Percentiles rank a stretch among this genome's conserved stretches.
phyloP scores from a whole-genome alignment of 2,797 vertebrate genomes.

The Decapterus maruadsi region DNA sequence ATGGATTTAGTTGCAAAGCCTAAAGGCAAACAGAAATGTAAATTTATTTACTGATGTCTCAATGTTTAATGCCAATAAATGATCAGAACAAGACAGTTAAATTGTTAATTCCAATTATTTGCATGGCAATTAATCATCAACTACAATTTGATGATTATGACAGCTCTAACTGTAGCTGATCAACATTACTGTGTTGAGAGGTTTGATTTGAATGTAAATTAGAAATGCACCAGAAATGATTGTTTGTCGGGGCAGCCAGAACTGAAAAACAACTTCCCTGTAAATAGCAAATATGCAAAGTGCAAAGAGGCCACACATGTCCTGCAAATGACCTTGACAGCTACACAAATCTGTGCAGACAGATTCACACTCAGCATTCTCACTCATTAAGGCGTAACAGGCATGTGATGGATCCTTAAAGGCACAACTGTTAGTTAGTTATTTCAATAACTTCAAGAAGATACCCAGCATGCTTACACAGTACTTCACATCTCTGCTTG shows the following conservation, averaged over 20 bases:
- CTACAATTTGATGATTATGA: too few relatives aligned
- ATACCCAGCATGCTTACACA: not conserved
- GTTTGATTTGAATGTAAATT: not conserved
- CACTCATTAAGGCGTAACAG: not conserved
- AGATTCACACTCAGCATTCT: not conserved
- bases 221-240: not conserved
- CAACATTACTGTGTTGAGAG: not conserved
- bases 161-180: not conserved
- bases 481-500: not conserved
- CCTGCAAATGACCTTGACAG: slow-evolving; percentile 23
- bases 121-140: too few relatives aligned
- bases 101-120: too few relatives aligned
- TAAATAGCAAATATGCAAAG: slow-evolving; percentile 24
- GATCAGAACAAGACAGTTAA: too few relatives aligned
- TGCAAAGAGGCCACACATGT: slow-evolving; percentile 7
- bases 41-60: too few relatives aligned
- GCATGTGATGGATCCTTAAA: not conserved
- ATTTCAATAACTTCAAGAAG: not conserved
- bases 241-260: not conserved
- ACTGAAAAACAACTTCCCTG: not conserved
- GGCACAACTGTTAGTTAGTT: not conserved
- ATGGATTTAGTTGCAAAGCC: too few relatives aligned
- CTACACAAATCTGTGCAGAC: slow-evolving; percentile 7
- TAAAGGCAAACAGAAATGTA: too few relatives aligned
- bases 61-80: too few relatives aligned